Evolutionary conservation across 2,888 invertebrate genomes (phyloP), one percentile per base, ranked within the genome.

Genomic region (Holacanthella duospinosa): DNA sequence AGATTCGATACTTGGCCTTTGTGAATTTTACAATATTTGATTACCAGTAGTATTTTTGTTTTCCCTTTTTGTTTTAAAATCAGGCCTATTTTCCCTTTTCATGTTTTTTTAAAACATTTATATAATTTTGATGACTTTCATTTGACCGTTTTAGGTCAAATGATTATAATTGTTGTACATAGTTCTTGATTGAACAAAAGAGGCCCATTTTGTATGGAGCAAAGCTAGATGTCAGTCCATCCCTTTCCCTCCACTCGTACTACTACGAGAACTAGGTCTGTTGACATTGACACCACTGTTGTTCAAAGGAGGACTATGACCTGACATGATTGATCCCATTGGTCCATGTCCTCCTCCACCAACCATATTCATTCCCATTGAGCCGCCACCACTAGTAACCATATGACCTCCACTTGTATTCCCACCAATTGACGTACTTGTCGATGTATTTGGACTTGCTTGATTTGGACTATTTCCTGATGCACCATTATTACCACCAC

Each of bases 161-260:
- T 70, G 73, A 64, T 71, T 73, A 68, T 71, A 71, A 66, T 69
- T 65, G 65, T 65, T 70, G 64, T 71, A 21, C 36, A 36, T 59
- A 26, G 43, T 59, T 48, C 19, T 71, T 55, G 71, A 68, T 60
- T 73, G 71, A 63, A 73, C 71, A 66, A 71, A 71, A 61, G 71
- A 71, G 65, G 71, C 71, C 73, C 73, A 73, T 67, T 73, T 73
- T 25, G 69, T 71, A 61, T 73, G 73, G 61, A 73, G 71, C 68
- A 73, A 63, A 62, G 73, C 71, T 67, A 73, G 68, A 71, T 73
- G 73, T 73, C 73, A 73, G 70, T 73, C 73, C 66, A 69, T 69
- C 59, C 69, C 68, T 61, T 71, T 71, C n/a, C 36, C 59, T 44
- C 70, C 67, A 26, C 69, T 70, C 44, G 64, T 65, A 36, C 71